A percentile compares a stretch with the other conserved stretches of the same genome.
Conservation (phyloP, 1,140 invertebrate genomes). For the Spodoptera frugiperda region DNA sequence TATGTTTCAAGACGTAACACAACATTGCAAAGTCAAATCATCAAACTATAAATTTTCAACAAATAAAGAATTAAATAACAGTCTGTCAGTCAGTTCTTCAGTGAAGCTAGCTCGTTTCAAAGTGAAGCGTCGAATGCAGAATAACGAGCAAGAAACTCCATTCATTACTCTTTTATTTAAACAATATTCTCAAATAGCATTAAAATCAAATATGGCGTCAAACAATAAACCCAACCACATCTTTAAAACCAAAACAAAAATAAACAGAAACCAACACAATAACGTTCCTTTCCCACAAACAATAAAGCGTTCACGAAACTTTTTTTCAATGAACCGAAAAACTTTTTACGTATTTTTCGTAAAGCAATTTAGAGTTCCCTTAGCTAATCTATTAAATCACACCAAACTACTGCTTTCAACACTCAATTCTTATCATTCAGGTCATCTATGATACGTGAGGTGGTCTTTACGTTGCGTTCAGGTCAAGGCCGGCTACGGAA, state of each 20-base stretch:
- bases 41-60: no score
- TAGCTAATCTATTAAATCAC: conserved; percentile 35
- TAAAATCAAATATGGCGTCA: no score
- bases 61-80: no score
- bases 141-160: no score
- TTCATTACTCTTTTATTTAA: no score
- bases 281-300: conserved; percentile 15
- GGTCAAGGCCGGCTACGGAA: neutral
- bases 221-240: neutral
- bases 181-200: no score
- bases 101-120: no score
- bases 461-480: conserved; percentile 15
- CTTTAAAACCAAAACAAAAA: neutral
- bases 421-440: conserved; percentile 38
- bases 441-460: conserved; percentile 30
- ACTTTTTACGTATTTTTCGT: conserved; percentile 14
- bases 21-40: no score
- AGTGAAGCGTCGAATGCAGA: no score
- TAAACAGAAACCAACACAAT: neutral
- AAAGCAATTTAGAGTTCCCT: conserved; percentile 9
- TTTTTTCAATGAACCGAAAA: conserved; percentile 29
- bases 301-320: conserved; percentile 10
- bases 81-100: no score
- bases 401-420: conserved; percentile 40
- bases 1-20: no score